phyloP scores from a whole-genome alignment of 2,113 vertebrate genomes.

The Misgurnus mizolepis region DNA sequence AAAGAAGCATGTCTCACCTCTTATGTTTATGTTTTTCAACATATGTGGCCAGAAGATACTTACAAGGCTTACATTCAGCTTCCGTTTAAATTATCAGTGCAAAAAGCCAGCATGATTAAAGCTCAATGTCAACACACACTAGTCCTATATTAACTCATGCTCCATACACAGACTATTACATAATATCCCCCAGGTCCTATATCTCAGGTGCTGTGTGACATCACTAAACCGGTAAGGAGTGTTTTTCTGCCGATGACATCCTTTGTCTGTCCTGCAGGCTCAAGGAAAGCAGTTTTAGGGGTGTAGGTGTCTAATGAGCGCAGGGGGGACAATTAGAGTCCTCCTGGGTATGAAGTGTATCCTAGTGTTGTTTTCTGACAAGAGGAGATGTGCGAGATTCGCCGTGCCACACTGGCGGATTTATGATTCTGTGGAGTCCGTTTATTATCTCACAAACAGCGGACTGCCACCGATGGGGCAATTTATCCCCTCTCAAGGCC shows the following conservation, averaged over 20 bases:
- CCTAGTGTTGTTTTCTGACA: constrained; percentile 27
- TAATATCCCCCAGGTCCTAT: constrained; percentile 23
- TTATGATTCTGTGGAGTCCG: constrained; percentile 66
- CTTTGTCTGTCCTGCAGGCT: not conserved
- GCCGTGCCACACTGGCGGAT: constrained; percentile 51
- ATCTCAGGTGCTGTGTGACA: constrained; percentile 23
- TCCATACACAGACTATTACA: constrained; percentile 9
- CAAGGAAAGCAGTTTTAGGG: constrained; percentile 10
- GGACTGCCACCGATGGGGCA: constrained; percentile 66
- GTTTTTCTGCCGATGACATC: constrained; percentile 24
- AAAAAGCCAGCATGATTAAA: not conserved
- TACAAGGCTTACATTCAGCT: not conserved
- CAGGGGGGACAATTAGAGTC: not conserved
- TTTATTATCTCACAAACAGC: constrained; percentile 77
- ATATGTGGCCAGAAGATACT: not conserved
- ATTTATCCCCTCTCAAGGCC: constrained; percentile 75
- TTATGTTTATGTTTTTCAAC: not conserved
- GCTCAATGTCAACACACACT: not conserved
- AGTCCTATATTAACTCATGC: constrained; percentile 15
- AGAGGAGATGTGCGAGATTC: constrained; percentile 47
- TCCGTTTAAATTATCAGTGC: not conserved
- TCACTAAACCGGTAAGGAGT: constrained; percentile 16
- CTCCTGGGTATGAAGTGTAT: constrained; percentile 7
- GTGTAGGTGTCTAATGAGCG: constrained; percentile 5
- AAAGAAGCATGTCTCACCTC: not conserved